A percentile compares a stretch with the other conserved stretches of the same genome.
Evolutionary conservation across 2,797 vertebrate species (phyloP).

Genomic region (Dipus sagitta): DNA sequence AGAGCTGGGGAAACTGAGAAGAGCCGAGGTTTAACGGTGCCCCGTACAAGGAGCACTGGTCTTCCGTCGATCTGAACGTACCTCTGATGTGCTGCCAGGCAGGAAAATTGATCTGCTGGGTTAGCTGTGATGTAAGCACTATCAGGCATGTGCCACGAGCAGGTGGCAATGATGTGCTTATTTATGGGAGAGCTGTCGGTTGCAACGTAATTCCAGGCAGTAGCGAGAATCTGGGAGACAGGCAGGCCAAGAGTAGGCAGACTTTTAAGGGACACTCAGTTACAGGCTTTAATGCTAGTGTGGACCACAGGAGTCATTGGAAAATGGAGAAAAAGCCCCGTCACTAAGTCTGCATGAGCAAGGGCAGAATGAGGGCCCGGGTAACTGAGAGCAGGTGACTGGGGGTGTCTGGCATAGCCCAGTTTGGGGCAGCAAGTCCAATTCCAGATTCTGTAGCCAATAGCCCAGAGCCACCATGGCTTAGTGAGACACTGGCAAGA

Average conservation of each 20-base stretch:
- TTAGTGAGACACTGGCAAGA: neutral
- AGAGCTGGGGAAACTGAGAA: neutral
- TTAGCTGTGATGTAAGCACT: neutral
- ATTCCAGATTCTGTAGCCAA: neutral
- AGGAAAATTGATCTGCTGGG: no score
- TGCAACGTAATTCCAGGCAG: neutral
- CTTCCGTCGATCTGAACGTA: neutral
- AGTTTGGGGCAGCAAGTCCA: neutral
- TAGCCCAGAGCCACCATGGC: neutral
- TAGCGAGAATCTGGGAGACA: neutral
- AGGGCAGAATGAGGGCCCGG: neutral
- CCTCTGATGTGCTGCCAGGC: no score
- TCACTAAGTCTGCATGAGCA: neutral
- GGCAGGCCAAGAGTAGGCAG: neutral
- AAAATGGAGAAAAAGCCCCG: conserved; percentile 2
- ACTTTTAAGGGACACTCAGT: neutral
- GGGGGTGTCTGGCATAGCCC: neutral
- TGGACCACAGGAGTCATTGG: neutral
- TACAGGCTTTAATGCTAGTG: neutral
- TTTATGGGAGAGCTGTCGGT: neutral
- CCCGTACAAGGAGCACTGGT: neutral
- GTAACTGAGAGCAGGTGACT: neutral
- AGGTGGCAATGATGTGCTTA: neutral
- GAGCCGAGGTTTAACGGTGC: neutral
- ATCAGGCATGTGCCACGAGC: neutral